Percentiles rank a stretch among this genome's conserved stretches.
Conservation (phyloP, 2,888 invertebrate genomes). For the Pterostichus madidus region DNA sequence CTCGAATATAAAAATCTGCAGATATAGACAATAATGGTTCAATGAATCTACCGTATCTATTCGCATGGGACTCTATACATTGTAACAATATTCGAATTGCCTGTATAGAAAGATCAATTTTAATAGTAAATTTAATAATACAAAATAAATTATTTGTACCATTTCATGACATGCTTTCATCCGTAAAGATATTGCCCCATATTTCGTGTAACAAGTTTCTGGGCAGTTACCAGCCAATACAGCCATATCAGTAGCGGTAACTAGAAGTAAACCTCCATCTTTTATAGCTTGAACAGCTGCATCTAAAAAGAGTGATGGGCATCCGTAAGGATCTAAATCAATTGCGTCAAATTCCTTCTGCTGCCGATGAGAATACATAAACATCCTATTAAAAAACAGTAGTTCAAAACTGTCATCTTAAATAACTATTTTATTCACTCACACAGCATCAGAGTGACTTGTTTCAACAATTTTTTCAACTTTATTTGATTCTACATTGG, state of each 20-base stretch:
- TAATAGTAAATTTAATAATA: not conserved
- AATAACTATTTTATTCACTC: constrained; percentile 72
- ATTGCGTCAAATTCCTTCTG: constrained; percentile 90
- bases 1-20: constrained; percentile 97
- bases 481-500: constrained; percentile 87
- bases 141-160: constrained; percentile 78
- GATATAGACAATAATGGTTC: constrained; percentile 94
- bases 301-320: constrained; percentile 95
- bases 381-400: constrained; percentile 80
- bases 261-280: constrained; percentile 92
- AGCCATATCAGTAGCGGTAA: constrained; percentile 99
- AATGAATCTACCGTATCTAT: constrained; percentile 95
- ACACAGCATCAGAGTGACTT: constrained; percentile 94
- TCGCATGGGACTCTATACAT: constrained; percentile 94
- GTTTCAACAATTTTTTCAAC: constrained; percentile 87
- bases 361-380: constrained; percentile 90
- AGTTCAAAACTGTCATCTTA: not conserved
- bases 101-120: constrained; percentile 76
- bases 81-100: constrained; percentile 95
- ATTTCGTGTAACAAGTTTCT: constrained; percentile 96
- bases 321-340: constrained; percentile 98
- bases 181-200: constrained; percentile 93
- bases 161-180: constrained; percentile 96
- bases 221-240: constrained; percentile 96
- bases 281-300: constrained; percentile 89